phyloP scores from a whole-genome alignment of 2,113 vertebrate species.

The Hyperoodon ampullatus region DNA sequence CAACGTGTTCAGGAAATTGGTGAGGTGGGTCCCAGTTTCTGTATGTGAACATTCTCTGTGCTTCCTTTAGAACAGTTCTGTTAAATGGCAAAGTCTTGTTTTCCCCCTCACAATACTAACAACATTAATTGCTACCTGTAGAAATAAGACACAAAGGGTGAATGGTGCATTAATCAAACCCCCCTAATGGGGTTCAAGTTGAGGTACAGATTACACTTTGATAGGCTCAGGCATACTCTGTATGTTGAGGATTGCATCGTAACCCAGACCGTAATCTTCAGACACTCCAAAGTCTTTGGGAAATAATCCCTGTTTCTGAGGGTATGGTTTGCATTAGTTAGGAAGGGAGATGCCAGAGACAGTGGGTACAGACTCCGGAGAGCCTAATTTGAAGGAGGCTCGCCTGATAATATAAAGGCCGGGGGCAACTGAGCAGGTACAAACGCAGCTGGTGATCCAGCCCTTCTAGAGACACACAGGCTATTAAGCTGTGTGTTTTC shows the following conservation, averaged over 20 bases:
- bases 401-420: not conserved
- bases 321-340: not conserved
- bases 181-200: not conserved
- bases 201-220: not conserved
- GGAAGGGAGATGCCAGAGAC: not conserved
- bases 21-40: not conserved
- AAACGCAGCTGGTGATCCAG: not conserved
- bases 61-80: not conserved
- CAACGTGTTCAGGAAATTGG: not conserved
- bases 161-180: not conserved
- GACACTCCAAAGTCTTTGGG: not conserved
- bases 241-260: not conserved
- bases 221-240: not conserved
- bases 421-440: not conserved
- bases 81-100: not conserved
- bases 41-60: not conserved
- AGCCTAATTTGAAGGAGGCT: not conserved
- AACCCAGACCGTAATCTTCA: not conserved
- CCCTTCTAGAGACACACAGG: not conserved
- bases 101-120: not conserved
- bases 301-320: not conserved
- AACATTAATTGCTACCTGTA: not conserved
- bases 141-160: not conserved
- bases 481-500: not conserved
- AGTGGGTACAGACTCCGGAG: not conserved